These are phyloP conservation scores for Bergia sp. DNA, from an alignment of 92 coral and sea anemone genomes.

Conservation along the genomic window DNA sequence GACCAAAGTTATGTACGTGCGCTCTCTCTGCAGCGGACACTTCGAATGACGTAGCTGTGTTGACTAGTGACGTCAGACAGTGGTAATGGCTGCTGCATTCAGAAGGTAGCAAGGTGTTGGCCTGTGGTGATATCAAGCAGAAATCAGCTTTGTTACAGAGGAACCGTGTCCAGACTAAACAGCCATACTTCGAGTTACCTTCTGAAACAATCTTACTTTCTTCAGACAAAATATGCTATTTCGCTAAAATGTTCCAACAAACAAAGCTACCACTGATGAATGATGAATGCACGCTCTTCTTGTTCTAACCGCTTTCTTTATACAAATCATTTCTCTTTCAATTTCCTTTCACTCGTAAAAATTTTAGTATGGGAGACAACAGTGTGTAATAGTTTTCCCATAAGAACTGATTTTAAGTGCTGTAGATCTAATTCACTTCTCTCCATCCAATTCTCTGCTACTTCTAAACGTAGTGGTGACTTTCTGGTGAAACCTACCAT, in stretches of 20 bases:
- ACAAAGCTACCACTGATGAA: too few species aligned
- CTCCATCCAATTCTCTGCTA: neutral
- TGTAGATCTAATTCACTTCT: too few species aligned
- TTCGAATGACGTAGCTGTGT: slow-evolving; percentile 94
- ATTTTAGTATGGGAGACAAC: neutral
- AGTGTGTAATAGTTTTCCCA: too few species aligned
- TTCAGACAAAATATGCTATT: neutral
- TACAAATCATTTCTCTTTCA: neutral
- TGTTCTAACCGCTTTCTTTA: neutral
- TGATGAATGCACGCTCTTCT: neutral
- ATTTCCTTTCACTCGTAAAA: neutral
- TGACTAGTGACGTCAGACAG: slow-evolving; percentile 91
- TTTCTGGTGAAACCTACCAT: slow-evolving; percentile 64
- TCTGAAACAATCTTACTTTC: neutral
- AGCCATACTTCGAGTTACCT: too few species aligned
- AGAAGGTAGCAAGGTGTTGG: slow-evolving; percentile 92
- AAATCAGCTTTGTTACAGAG: too few species aligned
- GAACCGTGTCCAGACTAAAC: neutral
- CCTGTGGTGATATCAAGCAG: slow-evolving; percentile 47
- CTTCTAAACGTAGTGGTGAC: neutral
- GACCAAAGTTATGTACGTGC: slow-evolving; percentile 43
- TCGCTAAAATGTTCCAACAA: neutral
- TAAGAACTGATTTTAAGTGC: too few species aligned
- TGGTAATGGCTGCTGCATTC: slow-evolving; percentile 98
- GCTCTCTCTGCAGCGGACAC: slow-evolving; percentile 93